Evolutionary conservation across 2,888 invertebrate species (phyloP).

Genomic region (Abrostola triplasia): DNA sequence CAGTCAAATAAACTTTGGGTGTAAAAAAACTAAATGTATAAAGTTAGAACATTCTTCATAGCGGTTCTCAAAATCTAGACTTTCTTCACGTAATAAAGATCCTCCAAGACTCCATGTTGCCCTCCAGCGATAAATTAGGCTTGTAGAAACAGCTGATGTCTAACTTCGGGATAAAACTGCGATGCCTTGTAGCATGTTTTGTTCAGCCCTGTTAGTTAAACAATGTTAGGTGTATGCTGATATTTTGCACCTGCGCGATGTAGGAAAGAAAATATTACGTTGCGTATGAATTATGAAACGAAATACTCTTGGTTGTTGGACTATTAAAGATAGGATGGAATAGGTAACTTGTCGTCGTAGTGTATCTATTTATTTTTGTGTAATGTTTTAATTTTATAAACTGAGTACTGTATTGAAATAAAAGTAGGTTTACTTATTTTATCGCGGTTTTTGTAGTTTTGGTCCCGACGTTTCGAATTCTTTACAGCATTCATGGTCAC

Average conservation of each 20-base stretch:
- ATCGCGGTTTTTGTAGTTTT: no score
- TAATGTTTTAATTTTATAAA: no score
- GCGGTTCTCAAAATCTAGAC: constrained; percentile 16
- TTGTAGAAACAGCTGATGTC: constrained; percentile 38
- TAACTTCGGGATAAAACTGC: constrained; percentile 38
- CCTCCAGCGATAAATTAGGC: constrained; percentile 36
- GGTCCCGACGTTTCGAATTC: no score
- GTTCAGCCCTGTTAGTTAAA: constrained; percentile 24
- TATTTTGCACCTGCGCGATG: constrained; percentile 12
- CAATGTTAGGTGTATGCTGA: constrained; percentile 5
- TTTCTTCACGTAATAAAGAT: constrained; percentile 36
- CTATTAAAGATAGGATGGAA: neutral
- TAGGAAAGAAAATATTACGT: neutral
- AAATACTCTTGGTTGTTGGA: neutral
- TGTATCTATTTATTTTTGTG: no score
- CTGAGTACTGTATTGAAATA: no score
- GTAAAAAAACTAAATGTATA: constrained; percentile 14
- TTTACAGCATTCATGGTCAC: no score
- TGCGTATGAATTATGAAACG: neutral
- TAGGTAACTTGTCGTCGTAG: neutral
- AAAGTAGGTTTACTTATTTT: no score
- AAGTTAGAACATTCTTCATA: constrained; percentile 29
- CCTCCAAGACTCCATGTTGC: constrained; percentile 37
- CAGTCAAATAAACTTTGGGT: neutral
- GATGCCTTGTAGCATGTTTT: constrained; percentile 16